Evolutionary conservation across 2,797 vertebrate genomes (phyloP).

Genomic region (Sebastes diploproa): DNA sequence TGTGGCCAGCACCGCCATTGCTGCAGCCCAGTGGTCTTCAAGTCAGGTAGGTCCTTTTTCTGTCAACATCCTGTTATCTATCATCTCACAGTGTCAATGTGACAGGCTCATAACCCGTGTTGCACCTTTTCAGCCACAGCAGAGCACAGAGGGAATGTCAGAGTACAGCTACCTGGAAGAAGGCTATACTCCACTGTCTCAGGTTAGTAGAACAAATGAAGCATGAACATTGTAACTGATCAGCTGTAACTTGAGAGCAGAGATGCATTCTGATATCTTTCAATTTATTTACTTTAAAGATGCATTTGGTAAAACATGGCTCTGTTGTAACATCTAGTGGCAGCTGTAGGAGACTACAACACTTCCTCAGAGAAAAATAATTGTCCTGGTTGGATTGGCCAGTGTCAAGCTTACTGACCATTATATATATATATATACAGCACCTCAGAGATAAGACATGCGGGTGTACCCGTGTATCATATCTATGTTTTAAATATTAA

Average conservation of each 20-base stretch:
- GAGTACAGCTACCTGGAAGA: slow-evolving; percentile 95
- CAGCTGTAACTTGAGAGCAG: background rate
- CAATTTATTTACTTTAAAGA: background rate
- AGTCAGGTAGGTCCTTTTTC: slow-evolving; percentile 86
- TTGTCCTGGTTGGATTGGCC: background rate
- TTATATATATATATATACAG: background rate
- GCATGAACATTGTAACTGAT: background rate
- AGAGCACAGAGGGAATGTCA: slow-evolving; percentile 88
- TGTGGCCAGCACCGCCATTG: slow-evolving; percentile 98
- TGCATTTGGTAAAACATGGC: background rate
- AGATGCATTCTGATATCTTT: background rate
- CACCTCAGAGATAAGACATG: background rate
- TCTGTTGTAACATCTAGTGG: slow-evolving; percentile 17
- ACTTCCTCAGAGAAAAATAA: background rate
- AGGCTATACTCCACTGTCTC: slow-evolving; percentile 88
- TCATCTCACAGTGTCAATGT: background rate
- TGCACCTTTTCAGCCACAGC: slow-evolving; percentile 81
- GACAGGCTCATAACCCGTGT: background rate
- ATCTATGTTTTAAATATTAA: background rate
- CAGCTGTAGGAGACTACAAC: background rate
- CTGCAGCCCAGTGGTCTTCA: slow-evolving; percentile 99
- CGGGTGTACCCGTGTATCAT: background rate
- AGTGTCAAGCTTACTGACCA: background rate
- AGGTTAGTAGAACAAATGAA: slow-evolving; percentile 79
- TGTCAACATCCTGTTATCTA: background rate